Base-by-base conservation (phyloP, 2,797 vertebrate species). In the Platyrinchus mystaceus region DNA sequence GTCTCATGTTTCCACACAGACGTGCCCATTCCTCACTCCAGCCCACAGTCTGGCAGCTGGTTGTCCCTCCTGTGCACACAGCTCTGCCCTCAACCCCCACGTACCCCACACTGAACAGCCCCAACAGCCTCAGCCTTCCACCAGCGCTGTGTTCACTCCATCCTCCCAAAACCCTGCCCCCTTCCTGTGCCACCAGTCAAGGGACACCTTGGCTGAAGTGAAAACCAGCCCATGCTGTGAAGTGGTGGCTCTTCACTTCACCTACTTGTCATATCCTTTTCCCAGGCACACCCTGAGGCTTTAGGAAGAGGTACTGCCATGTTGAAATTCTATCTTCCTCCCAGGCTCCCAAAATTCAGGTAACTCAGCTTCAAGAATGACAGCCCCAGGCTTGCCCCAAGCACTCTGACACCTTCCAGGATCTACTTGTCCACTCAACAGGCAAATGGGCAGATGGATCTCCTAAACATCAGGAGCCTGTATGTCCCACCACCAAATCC, bases 61-160 rank as follows among this genome's bases (percentile, higher is more conserved):
- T 21, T 68, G 60, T 28, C 69, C 68, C 74, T 91, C 36, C 43
- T 0, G 0, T 0, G 2, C 39, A 55, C 39, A 32, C 37, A 64
- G 0, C 37, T 74, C 86, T 74, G 71, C 39, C 60, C 53, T 58
- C 71, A 15, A 2, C 2, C 41, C 32, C 53, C 52, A 70, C 0
- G 0, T 19, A 14, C n/a, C 22, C 39, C 1, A 1, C 0, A 1
- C 50, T 0, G 0, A 22, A 46, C 47, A 70, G 39, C n/a, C 64
- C 28, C 3, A 6, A 12, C 19, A 55, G 63, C 16, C 44, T n/a
- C 73, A 88, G 66, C 36, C 55, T 50, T 32, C 19, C 46, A 18
- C 9, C 53, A 49, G 55, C 9, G 14, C 39, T 2, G 3, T 24
- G 55, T 26, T 52, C 36, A 23, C 21, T 5, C 56, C 6, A 7